Evolutionary conservation across 2,113 vertebrate genomes (phyloP), one percentile per base, ranked within the genome.

Genomic region (Centropristis striata): DNA sequence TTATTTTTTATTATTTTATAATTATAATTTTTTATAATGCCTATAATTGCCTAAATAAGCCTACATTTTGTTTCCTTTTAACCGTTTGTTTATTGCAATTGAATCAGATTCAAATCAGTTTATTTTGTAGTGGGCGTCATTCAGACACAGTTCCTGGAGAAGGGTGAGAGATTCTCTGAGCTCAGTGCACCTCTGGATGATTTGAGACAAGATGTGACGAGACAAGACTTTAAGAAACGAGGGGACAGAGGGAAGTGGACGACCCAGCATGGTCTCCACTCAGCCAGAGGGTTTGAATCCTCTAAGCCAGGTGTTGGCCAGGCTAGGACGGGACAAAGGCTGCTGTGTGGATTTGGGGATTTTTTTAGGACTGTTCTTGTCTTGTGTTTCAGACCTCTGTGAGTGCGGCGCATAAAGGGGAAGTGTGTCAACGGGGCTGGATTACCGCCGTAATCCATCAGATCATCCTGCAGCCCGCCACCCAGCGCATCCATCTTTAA

Each of bases 371-470:
- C 44, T 77, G 66, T 47, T 49, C 60, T 78, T 75, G 36, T 78
- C 57, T 88, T 84, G 67, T 79, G 68, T 68, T 80, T 78, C 65
- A 84, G 83, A 80, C 65, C 82, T 77, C 75, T 57, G 71, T 73
- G 79, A 88, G 54, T 60, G 53, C 44, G 21, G 47, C 32, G 78
- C 57, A 80, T 70, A 70, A 83, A 83, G 77, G 66, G 50, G 78
- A 91, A 89, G 84, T 85, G 83, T 93, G 92, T 91, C 89, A 93
- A 72, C 83, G 36, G 71, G 68, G 67, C 86, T 85, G 90, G 94
- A 95, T 94, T 95, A 95, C 85, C 46, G 41, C 41, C 75, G 46
- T 95, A 95, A 95, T 95, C 94, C 92, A 71, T 59, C 77, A 92
- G 87, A 94, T 94, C 92, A 94, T 94, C 92, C 88, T 57, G 61